Evolutionary conservation across 2,113 vertebrate species (phyloP).

Genomic region (Vicugna pacos): DNA sequence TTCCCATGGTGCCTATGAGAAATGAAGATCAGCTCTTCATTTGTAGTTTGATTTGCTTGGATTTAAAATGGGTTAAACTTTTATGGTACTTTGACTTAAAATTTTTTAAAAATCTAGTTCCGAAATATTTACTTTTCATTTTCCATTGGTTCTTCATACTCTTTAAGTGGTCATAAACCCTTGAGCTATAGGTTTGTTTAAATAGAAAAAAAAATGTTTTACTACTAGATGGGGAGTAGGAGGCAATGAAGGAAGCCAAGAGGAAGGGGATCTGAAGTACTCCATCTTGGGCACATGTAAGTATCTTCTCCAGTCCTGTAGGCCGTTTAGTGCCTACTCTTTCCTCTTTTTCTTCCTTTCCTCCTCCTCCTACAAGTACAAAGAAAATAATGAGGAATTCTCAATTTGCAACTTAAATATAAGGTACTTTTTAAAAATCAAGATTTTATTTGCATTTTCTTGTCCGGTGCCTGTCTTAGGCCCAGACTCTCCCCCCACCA

Average conservation of each 20-base stretch:
- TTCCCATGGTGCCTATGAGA: neutral
- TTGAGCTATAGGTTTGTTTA: slow-evolving; percentile 49
- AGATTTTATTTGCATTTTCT: neutral
- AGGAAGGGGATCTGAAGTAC: slow-evolving; percentile 12
- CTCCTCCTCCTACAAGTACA: neutral
- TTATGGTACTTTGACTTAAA: slow-evolving; percentile 17
- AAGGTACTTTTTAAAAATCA: neutral
- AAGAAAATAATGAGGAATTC: slow-evolving; percentile 8
- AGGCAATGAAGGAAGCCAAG: slow-evolving; percentile 25
- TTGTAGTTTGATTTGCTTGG: slow-evolving; percentile 36
- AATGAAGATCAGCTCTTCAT: neutral
- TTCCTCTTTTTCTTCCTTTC: slow-evolving; percentile 31
- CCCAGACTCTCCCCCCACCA: neutral
- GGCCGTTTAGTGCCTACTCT: neutral
- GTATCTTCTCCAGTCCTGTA: neutral
- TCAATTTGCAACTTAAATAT: neutral
- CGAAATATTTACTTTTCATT: neutral
- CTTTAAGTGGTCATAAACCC: neutral
- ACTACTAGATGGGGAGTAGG: slow-evolving; percentile 18
- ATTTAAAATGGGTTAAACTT: slow-evolving; percentile 38
- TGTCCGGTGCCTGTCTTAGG: neutral
- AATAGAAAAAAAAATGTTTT: slow-evolving; percentile 43
- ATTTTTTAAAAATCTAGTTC: neutral
- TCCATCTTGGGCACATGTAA: neutral
- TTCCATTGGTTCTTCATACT: slow-evolving; percentile 30